phyloP scores from a whole-genome alignment of 2,888 invertebrate species.

The Biston betularia region DNA sequence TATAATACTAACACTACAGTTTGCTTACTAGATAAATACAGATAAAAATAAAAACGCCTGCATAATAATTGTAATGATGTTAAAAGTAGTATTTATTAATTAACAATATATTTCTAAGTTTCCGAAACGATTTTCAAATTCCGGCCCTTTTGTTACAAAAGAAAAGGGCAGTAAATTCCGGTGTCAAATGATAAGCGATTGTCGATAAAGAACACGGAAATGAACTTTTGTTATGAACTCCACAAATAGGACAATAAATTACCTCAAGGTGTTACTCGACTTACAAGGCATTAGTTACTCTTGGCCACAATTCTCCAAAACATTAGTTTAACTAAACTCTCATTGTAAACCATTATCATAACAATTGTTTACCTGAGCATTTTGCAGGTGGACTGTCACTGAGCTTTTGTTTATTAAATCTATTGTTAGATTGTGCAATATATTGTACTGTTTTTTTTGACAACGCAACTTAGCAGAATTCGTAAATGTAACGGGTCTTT shows the following conservation, averaged over 20 bases:
- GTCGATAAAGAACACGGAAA: constrained; percentile 83
- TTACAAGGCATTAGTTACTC: constrained; percentile 58
- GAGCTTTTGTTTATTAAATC: constrained; percentile 62
- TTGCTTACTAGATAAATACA: too few species aligned
- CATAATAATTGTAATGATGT: too few species aligned
- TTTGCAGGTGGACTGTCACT: constrained; percentile 76
- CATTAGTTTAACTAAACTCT: constrained; percentile 65
- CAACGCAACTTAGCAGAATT: constrained; percentile 73
- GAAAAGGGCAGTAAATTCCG: constrained; percentile 67
- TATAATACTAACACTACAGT: too few species aligned
- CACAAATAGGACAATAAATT: constrained; percentile 80
- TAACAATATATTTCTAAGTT: background rate
- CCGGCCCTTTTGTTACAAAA: constrained; percentile 8
- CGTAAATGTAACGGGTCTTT: constrained; percentile 78
- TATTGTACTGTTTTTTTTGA: constrained; percentile 53
- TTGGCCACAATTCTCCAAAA: constrained; percentile 82
- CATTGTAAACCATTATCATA: constrained; percentile 80
- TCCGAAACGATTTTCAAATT: background rate
- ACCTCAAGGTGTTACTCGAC: constrained; percentile 78
- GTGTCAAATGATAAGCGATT: constrained; percentile 75
- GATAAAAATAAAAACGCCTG: too few species aligned
- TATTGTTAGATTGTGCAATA: constrained; percentile 75
- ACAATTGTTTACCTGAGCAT: constrained; percentile 81
- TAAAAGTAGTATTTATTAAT: background rate
- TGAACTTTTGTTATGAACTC: constrained; percentile 78